These are phyloP conservation scores for Esperia sulphurella DNA, from an alignment of 2,888 invertebrate genomes.

Conservation along the genomic window DNA sequence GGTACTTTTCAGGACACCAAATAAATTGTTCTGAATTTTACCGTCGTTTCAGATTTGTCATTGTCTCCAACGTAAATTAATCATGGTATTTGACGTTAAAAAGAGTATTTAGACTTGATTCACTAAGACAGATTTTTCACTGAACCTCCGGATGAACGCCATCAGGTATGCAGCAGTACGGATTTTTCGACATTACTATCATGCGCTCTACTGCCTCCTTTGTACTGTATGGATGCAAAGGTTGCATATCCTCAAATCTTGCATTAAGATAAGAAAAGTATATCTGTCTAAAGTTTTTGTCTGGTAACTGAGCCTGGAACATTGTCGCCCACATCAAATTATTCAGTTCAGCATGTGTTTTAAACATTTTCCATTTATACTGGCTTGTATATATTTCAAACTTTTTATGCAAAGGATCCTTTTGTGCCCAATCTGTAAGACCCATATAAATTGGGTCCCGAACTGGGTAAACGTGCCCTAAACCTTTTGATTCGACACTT, in stretches of 20 bases:
- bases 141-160: conserved; percentile 31
- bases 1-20: no score
- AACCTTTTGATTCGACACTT: conserved; percentile 32
- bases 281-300: conserved; percentile 64
- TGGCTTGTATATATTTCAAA: conserved; percentile 38
- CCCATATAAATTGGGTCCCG: conserved; percentile 33
- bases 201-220: conserved; percentile 38
- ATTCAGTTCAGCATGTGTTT: conserved; percentile 43
- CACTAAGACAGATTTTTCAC: no score
- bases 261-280: conserved; percentile 57
- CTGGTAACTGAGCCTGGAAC: conserved; percentile 58
- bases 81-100: no score
- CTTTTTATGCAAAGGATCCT: conserved; percentile 42
- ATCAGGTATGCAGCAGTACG: conserved; percentile 46
- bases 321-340: conserved; percentile 65
- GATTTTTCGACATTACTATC: conserved; percentile 25
- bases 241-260: conserved; percentile 41
- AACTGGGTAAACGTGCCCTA: conserved; percentile 42
- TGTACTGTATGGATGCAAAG: conserved; percentile 53
- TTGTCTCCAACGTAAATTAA: no score
- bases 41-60: no score
- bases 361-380: conserved; percentile 45
- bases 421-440: conserved; percentile 48
- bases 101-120: no score
- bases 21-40: no score